A percentile compares a stretch with the other conserved stretches of the same genome.
Evolutionary conservation across 2,888 invertebrate genomes (phyloP).

Genomic region (Orchesellides sinensis): DNA sequence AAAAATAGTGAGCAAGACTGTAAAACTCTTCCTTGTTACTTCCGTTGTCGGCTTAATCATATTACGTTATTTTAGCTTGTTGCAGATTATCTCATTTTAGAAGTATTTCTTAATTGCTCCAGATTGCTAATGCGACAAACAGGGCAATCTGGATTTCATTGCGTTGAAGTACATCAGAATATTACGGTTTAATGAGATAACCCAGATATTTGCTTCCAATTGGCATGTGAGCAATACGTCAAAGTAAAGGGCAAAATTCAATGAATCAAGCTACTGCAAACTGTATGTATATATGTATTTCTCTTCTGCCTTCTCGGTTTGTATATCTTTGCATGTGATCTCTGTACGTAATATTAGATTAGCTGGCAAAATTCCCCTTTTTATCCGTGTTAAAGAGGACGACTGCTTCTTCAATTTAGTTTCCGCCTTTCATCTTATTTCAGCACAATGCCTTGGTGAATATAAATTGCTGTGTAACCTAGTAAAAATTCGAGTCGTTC

Average conservation of each 20-base stretch:
- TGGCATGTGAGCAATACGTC: neutral
- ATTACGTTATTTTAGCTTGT: neutral
- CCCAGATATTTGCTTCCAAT: slow-evolving; percentile 31
- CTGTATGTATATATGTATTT: neutral
- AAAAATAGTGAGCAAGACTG: too few relatives aligned
- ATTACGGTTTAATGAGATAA: slow-evolving; percentile 4
- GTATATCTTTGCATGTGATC: neutral
- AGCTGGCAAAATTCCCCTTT: slow-evolving; percentile 55
- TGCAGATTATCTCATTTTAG: slow-evolving; percentile 38
- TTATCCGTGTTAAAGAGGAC: slow-evolving; percentile 25
- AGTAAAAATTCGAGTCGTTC: neutral
- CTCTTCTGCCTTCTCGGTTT: neutral
- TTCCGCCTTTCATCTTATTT: slow-evolving; percentile 33
- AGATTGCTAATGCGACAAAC: slow-evolving; percentile 35
- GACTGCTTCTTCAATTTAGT: neutral
- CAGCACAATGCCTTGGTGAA: slow-evolving; percentile 21
- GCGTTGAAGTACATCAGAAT: too few relatives aligned
- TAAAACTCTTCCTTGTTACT: too few relatives aligned
- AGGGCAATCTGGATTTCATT: slow-evolving; percentile 23
- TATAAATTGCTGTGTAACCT: slow-evolving; percentile 28
- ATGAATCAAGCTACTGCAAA: slow-evolving; percentile 9
- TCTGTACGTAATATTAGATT: slow-evolving; percentile 1
- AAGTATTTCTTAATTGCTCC: slow-evolving; percentile 55
- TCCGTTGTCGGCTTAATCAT: too few relatives aligned
- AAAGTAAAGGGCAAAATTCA: too few relatives aligned